phyloP scores from a whole-genome alignment of 2,888 invertebrate genomes.

The Oxycera nigricornis region DNA sequence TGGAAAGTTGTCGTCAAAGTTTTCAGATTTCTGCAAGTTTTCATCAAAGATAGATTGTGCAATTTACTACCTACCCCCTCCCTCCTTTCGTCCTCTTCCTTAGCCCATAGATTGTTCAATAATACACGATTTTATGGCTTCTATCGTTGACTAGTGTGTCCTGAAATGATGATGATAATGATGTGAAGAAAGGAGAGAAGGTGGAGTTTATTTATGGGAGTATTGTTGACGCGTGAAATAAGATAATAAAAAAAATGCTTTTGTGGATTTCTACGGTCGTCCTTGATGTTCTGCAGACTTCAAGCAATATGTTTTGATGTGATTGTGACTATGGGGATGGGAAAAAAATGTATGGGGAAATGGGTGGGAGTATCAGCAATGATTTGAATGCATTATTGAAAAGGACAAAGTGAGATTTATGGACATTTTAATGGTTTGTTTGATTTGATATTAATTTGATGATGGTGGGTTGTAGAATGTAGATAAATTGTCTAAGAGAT shows the following conservation, averaged over 20 bases:
- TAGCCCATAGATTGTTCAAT: neutral
- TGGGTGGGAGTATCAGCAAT: neutral
- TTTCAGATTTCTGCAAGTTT: neutral
- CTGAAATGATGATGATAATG: neutral
- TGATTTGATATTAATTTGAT: slow-evolving; percentile 31
- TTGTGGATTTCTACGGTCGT: neutral
- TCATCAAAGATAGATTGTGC: neutral
- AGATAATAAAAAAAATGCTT: slow-evolving; percentile 5
- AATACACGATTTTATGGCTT: neutral
- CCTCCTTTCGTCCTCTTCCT: neutral
- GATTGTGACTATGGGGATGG: neutral
- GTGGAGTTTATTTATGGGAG: neutral
- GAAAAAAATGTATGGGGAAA: neutral
- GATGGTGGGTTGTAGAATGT: neutral
- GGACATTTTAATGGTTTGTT: slow-evolving; percentile 23
- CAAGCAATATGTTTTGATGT: neutral
- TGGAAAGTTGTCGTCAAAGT: neutral
- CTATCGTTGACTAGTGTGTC: neutral
- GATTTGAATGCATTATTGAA: neutral
- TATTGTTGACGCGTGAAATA: slow-evolving; percentile 11
- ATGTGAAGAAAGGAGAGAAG: neutral
- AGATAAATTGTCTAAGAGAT: no score
- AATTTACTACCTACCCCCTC: neutral
- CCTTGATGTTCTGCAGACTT: neutral
- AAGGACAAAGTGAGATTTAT: slow-evolving; percentile 35